A percentile compares a stretch with the other conserved stretches of the same genome.
phyloP scores from a whole-genome alignment of 2,888 invertebrate genomes.

The Hydrotaea cyrtoneurina region DNA sequence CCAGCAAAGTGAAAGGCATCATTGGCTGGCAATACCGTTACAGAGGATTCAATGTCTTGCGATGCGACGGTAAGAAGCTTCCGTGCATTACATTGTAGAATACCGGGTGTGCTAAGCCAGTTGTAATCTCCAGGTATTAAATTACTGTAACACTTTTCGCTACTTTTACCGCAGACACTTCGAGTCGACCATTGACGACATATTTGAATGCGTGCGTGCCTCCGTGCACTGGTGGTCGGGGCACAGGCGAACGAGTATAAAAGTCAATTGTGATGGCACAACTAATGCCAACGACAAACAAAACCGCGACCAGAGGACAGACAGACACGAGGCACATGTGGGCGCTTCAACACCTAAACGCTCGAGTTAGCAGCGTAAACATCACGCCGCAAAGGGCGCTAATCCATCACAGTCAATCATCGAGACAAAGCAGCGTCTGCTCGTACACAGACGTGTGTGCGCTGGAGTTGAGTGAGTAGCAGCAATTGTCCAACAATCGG shows the following conservation, averaged over 20 bases:
- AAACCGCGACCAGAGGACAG: not conserved
- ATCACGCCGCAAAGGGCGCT: slow-evolving; percentile 50
- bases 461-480: too few species aligned
- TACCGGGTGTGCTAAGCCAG: not conserved
- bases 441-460: not conserved
- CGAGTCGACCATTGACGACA: not conserved
- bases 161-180: not conserved
- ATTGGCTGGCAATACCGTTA: slow-evolving; percentile 14
- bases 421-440: not conserved
- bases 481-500: not conserved
- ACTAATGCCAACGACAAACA: not conserved
- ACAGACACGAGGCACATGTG: slow-evolving; percentile 33
- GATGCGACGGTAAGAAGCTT: not conserved
- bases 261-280: not conserved
- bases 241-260: not conserved
- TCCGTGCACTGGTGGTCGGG: too few species aligned
- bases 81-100: not conserved
- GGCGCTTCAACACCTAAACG: slow-evolving; percentile 54
- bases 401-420: slow-evolving; percentile 53
- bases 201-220: not conserved
- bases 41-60: not conserved
- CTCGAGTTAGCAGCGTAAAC: slow-evolving; percentile 43
- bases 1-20: slow-evolving; percentile 2
- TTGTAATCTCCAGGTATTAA: slow-evolving; percentile 19
- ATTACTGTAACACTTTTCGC: not conserved